Percentiles rank a stretch among this genome's conserved stretches.
These are phyloP conservation scores for Phalacrocorax carbo DNA, from an alignment of 2,113 vertebrate genomes.

Conservation along the genomic window DNA sequence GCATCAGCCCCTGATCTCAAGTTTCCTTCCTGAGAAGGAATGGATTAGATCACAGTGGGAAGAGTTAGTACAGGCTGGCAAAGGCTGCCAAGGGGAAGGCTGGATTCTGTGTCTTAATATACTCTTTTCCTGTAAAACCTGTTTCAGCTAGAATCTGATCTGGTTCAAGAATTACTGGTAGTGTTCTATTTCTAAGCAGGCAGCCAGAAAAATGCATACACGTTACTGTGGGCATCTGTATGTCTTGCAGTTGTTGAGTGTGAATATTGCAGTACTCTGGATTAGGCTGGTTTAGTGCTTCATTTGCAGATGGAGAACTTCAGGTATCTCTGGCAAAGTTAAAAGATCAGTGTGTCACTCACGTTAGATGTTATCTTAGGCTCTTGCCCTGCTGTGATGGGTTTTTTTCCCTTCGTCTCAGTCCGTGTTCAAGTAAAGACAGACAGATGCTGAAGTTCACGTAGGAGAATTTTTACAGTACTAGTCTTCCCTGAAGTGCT, in stretches of 20 bases:
- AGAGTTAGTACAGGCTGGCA: background rate
- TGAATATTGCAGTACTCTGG: background rate
- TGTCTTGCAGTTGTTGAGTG: background rate
- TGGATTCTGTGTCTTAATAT: background rate
- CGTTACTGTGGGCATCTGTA: fast-evolving
- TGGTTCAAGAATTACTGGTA: background rate
- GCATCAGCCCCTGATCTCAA: background rate
- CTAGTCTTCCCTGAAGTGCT: background rate
- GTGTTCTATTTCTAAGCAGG: background rate
- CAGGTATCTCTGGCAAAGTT: background rate
- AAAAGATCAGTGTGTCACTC: background rate
- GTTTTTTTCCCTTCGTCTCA: background rate
- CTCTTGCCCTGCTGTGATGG: background rate
- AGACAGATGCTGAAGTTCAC: background rate
- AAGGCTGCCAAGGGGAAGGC: background rate
- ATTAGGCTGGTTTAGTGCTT: background rate
- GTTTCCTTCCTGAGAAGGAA: background rate
- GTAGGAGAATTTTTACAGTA: background rate
- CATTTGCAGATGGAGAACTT: background rate
- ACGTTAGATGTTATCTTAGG: fast-evolving
- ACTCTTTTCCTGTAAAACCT: background rate
- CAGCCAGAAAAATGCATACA: background rate
- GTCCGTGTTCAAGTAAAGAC: background rate
- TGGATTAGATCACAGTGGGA: background rate
- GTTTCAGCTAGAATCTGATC: background rate